Evolutionary conservation across 2,797 vertebrate species (phyloP), one percentile per base, ranked within the genome.

Genomic region (Cirrhinus molitorella): DNA sequence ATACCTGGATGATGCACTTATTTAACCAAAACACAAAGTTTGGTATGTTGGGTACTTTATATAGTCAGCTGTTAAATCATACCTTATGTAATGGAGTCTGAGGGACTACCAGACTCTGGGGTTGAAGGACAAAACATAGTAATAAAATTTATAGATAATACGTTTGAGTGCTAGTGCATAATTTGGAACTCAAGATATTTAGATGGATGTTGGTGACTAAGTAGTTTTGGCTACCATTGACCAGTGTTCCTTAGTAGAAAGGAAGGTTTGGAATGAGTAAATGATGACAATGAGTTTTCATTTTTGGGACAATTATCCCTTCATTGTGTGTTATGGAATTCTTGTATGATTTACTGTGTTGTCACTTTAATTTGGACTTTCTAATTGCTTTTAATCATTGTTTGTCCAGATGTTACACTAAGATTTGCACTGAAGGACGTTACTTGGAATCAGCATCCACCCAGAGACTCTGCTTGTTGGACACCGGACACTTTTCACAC

Each of bases 391-490:
- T 31, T 70, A 3, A 16, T 59, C 17, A 19, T 37, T 61, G 0
- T 13, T 87, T 79, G 89, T 94, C 10, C 92, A 99, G 98, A 97
- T 98, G 97, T 96, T 96, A 96, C 96, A 94, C 94, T 96, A 94
- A 93, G 95, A 94, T 94, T 94, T 95, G 92, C 91, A 96, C 88
- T 94, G 95, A 96, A 92, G 93, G 89, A 94, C 91, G 87, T 86
- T 90, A 91, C 89, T 85, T 91, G 93, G 91, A 70, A 96, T 94
- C 85, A 93, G 95, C 92, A 96, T 91, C 92, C 95, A 93, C 91
- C 40, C 87, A 93, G 92, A 93, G 91, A 92, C 92, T 84, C 90
- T 78, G 76, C 67, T 91, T 83, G 91, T 92, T 91, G 93, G 93
- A 93, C 93, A 80, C 89, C 89, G 66, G 79, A 96, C 70, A 86